Evolutionary conservation across 2,797 vertebrate genomes (phyloP).

Genomic region (Haliaeetus vocifer): DNA sequence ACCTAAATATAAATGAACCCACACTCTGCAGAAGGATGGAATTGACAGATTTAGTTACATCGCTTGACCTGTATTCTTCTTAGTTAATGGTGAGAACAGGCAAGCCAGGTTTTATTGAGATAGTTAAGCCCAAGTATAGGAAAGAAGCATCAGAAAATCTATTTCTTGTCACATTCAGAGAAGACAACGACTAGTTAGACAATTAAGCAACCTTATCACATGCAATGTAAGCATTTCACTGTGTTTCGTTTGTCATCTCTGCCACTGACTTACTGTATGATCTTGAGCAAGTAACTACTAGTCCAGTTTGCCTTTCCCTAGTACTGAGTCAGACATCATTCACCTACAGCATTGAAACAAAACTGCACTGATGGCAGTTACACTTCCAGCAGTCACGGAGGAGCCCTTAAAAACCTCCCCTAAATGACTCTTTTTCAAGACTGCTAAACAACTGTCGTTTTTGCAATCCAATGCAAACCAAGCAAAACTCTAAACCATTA

Average conservation of each 20-base stretch:
- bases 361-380: not conserved
- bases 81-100: not conserved
- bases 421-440: not conserved
- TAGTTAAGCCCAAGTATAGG: not conserved
- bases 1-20: not conserved
- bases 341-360: not conserved
- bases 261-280: not conserved
- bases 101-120: not conserved
- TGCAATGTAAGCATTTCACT: rapidly evolving
- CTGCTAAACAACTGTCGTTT: not conserved
- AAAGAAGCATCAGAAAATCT: not conserved
- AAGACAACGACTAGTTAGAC: not conserved
- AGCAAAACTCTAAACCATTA: not conserved
- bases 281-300: not conserved
- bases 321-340: not conserved
- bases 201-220: not conserved
- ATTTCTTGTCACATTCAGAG: not conserved
- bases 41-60: not conserved
- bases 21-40: not conserved
- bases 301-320: not conserved
- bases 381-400: not conserved
- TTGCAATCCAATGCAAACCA: not conserved
- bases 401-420: not conserved
- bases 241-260: not conserved
- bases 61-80: not conserved